Conservation (phyloP, 2,797 vertebrate genomes). For the Helarctos malayanus region DNA sequence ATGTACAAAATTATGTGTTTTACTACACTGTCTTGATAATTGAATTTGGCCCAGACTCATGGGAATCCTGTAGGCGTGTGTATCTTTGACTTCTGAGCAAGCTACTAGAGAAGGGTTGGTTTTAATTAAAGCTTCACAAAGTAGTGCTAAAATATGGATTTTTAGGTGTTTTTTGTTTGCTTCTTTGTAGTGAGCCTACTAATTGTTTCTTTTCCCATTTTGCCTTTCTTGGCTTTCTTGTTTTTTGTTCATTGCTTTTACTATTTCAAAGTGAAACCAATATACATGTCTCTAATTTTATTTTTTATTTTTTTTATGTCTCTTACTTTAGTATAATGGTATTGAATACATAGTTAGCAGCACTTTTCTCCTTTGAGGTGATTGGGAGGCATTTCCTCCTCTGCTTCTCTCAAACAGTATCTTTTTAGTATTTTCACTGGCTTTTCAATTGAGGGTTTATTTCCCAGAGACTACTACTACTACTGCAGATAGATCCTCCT, state of each 20-base stretch:
- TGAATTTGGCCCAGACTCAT: constrained; percentile 55
- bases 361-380: background rate
- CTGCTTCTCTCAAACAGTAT: background rate
- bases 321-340: background rate
- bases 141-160: background rate
- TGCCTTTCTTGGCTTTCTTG: background rate
- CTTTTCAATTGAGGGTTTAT: background rate
- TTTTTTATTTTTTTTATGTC: background rate
- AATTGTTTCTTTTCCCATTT: constrained; percentile 33
- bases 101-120: constrained; percentile 32
- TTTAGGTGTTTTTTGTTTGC: background rate
- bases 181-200: background rate
- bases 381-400: background rate
- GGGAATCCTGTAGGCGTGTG: constrained; percentile 43
- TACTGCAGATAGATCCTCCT: background rate
- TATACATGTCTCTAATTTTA: background rate
- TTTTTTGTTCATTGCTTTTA: background rate
- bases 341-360: background rate
- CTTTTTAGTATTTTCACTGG: background rate
- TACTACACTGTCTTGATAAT: constrained; percentile 41
- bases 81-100: constrained; percentile 59
- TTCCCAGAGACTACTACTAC: background rate
- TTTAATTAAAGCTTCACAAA: constrained; percentile 57
- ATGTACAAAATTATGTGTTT: constrained; percentile 52
- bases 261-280: constrained; percentile 41